Conservation (phyloP, 2,797 vertebrate species). For the Parambassis ranga region DNA sequence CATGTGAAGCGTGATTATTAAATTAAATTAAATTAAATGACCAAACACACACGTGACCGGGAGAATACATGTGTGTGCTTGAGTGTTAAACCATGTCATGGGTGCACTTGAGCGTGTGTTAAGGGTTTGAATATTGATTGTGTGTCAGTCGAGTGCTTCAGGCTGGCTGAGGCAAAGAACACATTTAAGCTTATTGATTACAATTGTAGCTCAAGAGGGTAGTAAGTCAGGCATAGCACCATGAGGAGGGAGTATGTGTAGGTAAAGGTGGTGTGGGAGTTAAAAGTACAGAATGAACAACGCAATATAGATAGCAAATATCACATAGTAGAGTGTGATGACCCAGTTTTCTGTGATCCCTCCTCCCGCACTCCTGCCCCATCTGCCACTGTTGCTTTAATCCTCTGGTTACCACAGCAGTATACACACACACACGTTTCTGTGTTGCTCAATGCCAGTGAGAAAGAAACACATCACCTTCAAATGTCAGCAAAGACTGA, state of each 20-base stretch:
- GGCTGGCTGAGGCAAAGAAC: conserved; percentile 8
- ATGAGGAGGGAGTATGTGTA: background rate
- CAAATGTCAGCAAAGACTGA: background rate
- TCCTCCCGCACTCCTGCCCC: conserved; percentile 53
- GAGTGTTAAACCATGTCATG: conserved; percentile 40
- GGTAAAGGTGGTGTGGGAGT: background rate
- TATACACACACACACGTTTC: background rate
- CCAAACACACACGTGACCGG: background rate
- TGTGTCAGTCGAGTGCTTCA: conserved; percentile 6
- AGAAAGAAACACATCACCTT: background rate
- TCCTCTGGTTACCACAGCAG: conserved; percentile 60
- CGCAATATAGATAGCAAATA: conserved; percentile 28
- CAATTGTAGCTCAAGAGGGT: conserved; percentile 9
- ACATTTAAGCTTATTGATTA: conserved; percentile 46
- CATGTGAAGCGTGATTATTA: background rate
- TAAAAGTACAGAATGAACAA: conserved; percentile 12
- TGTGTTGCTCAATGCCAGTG: background rate
- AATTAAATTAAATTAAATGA: too few species aligned
- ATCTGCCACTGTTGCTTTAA: conserved; percentile 76
- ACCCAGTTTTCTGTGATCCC: conserved; percentile 67
- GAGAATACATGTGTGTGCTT: background rate
- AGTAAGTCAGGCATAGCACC: conserved; percentile 22
- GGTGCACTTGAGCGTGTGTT: conserved; percentile 32
- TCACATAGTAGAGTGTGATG: conserved; percentile 50
- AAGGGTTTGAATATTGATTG: conserved; percentile 47